Conservation (phyloP, 2,113 vertebrate genomes). For the Nicator chloris region DNA sequence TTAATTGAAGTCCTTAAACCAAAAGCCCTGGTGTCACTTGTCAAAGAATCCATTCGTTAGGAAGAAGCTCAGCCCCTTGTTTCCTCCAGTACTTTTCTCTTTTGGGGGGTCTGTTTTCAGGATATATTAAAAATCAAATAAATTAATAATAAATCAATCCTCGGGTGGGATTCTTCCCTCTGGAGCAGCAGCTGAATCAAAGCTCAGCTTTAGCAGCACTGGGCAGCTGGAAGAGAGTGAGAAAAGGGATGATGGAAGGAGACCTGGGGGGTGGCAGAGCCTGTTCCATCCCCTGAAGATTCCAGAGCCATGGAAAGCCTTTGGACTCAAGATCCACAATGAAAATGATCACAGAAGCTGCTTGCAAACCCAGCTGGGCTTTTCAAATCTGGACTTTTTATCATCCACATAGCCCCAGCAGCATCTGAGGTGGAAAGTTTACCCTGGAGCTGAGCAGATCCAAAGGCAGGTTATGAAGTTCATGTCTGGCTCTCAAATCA, state of each 20-base stretch:
- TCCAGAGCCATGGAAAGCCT: not conserved
- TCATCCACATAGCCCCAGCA: not conserved
- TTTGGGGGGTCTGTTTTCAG: not conserved
- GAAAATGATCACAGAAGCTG: not conserved
- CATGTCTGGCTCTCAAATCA: not conserved
- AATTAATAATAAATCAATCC: too few species aligned
- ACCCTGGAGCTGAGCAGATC: not conserved
- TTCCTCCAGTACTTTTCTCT: not conserved
- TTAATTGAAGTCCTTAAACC: not conserved
- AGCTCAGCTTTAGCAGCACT: not conserved
- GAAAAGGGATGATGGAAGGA: not conserved
- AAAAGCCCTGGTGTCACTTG: not conserved
- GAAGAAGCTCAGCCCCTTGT: not conserved
- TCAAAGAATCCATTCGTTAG: not conserved
- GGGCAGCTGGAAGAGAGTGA: not conserved
- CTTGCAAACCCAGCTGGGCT: not conserved
- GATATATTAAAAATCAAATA: too few species aligned
- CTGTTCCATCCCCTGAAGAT: not conserved
- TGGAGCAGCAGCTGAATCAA: not conserved
- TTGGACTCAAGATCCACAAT: not conserved
- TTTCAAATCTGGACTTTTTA: accelerated
- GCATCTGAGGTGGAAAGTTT: not conserved
- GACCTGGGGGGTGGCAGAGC: not conserved
- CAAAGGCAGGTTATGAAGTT: not conserved
- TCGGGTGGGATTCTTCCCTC: not conserved